Evolutionary conservation across 2,888 invertebrate species (phyloP), one percentile per base, ranked within the genome.

Genomic region (Xanthia icteritia): DNA sequence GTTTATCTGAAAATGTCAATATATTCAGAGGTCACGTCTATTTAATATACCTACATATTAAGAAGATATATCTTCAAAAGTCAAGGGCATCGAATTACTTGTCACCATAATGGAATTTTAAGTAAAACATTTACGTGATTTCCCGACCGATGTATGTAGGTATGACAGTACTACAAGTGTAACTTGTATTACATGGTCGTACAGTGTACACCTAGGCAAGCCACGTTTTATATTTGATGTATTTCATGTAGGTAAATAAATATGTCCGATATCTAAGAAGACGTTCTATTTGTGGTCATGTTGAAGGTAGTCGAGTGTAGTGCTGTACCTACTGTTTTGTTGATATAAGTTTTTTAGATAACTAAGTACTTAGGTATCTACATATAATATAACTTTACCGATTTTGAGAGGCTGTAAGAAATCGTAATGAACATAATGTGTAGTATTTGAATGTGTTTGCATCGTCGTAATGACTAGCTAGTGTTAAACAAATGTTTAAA

Each of bases 1-100:
- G 81, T 88, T 88, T 88, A 84, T 89, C 85, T 86, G 86, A 89
- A 92, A 93, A 93, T 93, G 92, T 91, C 90, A 93, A 93, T 92
- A 83, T 90, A 93, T 93, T 90, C 92, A 91, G 92, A 93, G 92
- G 93, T 91, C 92, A 89, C 74, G 78, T 86, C 87, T 89, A 89
- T 89, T 86, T 84, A 88, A 84, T 89, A 84, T 88, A 88, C 81
- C 86, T 84, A 85, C 86, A 82, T 86, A 86, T 58, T 85, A 86
- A 82, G 82, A 89, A 88, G 81, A 87, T 87, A 87, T 84, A 89
- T 89, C 89, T 89, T 89, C 90, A 92, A 92, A 92, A 91, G 92
- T 93, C 93, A 93, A 93, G 93, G 93, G 82, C 89, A 87, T 73
- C 67, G 64, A 82, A 82, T 83, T 77, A 81, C 85, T 81, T 80